Conservation (phyloP, 1,140 invertebrate genomes). For the Metopolophium dirhodum region DNA sequence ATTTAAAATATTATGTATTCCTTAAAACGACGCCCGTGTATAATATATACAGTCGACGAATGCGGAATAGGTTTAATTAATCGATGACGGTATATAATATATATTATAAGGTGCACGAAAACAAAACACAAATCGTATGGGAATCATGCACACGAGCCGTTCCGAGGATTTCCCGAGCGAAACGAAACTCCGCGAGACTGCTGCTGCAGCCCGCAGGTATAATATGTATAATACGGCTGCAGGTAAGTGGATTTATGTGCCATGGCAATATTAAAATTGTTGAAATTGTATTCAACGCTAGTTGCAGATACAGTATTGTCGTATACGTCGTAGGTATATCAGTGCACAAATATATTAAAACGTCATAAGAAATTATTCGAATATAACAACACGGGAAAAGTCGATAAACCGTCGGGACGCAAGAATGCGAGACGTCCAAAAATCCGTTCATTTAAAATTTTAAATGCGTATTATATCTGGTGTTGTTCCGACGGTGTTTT, state of each 20-base stretch:
- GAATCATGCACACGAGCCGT: not conserved
- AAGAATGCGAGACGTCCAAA: not conserved
- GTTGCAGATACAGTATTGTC: not conserved
- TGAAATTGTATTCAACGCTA: not conserved
- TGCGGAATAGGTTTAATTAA: not conserved
- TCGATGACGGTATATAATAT: not conserved
- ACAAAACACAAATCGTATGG: constrained; percentile 2
- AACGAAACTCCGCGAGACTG: not conserved
- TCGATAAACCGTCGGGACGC: not conserved
- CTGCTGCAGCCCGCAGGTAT: not conserved
- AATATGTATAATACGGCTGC: not conserved
- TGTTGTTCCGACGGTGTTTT: not conserved
- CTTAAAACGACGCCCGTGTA: not conserved
- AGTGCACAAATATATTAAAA: not conserved
- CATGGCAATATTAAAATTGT: not conserved
- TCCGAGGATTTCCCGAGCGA: not conserved
- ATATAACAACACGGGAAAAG: not conserved
- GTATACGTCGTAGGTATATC: not conserved
- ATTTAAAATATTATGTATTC: not conserved
- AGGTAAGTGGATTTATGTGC: not conserved
- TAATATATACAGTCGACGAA: not conserved
- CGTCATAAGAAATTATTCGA: not conserved
- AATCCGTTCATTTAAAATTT: not conserved
- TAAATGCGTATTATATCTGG: not conserved
- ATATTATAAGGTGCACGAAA: not conserved